Percentiles rank a stretch among this genome's conserved stretches.
phyloP scores from a whole-genome alignment of 2,888 invertebrate species.

The Pseudococcus viburni region DNA sequence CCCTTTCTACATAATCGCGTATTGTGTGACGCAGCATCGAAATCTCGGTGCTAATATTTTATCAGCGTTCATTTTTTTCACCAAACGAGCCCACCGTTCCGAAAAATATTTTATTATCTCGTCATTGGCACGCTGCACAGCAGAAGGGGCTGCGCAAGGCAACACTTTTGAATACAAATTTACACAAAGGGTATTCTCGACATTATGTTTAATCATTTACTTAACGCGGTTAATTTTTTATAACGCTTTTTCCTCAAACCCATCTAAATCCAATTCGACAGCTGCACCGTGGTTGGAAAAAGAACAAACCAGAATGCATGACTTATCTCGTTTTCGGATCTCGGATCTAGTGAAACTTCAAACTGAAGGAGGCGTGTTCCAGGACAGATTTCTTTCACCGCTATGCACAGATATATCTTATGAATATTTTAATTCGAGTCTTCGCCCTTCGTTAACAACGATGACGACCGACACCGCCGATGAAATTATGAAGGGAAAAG shows the following conservation, averaged over 20 bases:
- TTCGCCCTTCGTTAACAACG: background rate
- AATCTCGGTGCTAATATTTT: background rate
- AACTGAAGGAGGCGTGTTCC: background rate
- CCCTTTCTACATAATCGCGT: background rate
- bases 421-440: slow-evolving; percentile 34
- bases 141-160: background rate
- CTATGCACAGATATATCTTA: background rate
- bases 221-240: slow-evolving; percentile 49
- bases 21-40: slow-evolving; percentile 4
- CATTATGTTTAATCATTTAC: slow-evolving; percentile 28
- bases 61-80: background rate
- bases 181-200: slow-evolving; percentile 7
- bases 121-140: background rate
- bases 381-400: background rate
- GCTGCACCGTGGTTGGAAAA: background rate
- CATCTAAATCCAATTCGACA: slow-evolving; percentile 26
- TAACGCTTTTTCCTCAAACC: background rate
- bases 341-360: background rate
- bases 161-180: slow-evolving; percentile 16
- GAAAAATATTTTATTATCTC: slow-evolving; percentile 17
- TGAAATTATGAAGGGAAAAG: background rate
- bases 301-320: slow-evolving; percentile 24
- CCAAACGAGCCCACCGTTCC: background rate
- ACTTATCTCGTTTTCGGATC: slow-evolving; percentile 31
- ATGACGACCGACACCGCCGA: background rate